Evolutionary conservation across 2,797 vertebrate genomes (phyloP), one percentile per base, ranked within the genome.

Genomic region (Coluber constrictor): DNA sequence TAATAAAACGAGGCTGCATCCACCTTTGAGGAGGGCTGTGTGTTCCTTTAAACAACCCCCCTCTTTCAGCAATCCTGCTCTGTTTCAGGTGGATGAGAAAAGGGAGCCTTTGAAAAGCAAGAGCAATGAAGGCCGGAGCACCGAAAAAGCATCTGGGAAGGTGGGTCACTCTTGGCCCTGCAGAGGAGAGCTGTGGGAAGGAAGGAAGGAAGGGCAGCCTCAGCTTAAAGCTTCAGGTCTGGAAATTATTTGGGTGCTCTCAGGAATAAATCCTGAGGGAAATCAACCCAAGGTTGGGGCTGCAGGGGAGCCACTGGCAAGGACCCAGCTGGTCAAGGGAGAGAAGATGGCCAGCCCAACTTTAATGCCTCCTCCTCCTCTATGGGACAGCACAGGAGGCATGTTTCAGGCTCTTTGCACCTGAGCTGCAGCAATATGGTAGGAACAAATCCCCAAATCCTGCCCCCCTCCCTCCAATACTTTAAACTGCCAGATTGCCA

Each of bases 51-150:
- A 54, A 7, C 1, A 6, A 54, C n/a, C 61, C 23, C 29, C 59
- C 37, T 20, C 12, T n/a, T 55, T 13, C 13, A 55, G 7, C 23
- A 56, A 18, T 32, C 18, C 5, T 32, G 16, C 25, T 57, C 13
- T 3, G 9, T 5, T 91, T 8, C 95, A 98, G 98, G 97, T 93
- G 94, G 98, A 98, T 89, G 98, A 97, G 94, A 96, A 95, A 93
- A 96, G 97, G 90, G 96, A 96, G 27, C 98, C 98, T 0, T 93
- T 98, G 87, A 97, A 97, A 96, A 94, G 96, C n/a, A 97, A 97
- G 97, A 96, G 97, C 63, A 96, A 97, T 61, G 98, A 97, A 94
- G 97, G 15, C 92, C 95, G 87, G 96, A 97, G 90, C 92, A 96
- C 95, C 93, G 96, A 93, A 94, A 96, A 74, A 90, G 94, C 25